Evolutionary conservation across 2,888 invertebrate species (phyloP).

Genomic region (Andricus quercusramuli): DNA sequence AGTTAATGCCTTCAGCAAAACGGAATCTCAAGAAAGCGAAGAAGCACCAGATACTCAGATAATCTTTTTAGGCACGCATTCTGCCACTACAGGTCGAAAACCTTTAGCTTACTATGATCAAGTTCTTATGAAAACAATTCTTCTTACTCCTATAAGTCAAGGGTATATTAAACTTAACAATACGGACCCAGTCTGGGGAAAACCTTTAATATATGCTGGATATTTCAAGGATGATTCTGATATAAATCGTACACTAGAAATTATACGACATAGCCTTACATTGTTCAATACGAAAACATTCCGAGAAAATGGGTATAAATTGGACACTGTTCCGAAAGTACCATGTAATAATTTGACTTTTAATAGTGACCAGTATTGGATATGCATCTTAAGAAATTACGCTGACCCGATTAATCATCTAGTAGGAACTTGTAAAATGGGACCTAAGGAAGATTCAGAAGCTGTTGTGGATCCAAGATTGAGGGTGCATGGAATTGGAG

Average conservation of each 20-base stretch:
- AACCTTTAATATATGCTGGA: no score
- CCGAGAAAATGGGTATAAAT: background rate
- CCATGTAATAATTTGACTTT: background rate
- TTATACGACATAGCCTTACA: no score
- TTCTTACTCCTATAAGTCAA: no score
- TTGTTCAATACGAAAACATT: background rate
- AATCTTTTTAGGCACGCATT: background rate
- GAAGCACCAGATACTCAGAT: constrained; percentile 83
- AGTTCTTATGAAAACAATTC: constrained; percentile 51
- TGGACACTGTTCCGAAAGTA: background rate
- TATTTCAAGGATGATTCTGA: no score
- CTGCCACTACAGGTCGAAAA: constrained; percentile 86
- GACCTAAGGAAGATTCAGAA: constrained; percentile 81
- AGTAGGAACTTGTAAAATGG: constrained; percentile 84
- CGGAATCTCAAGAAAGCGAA: constrained; percentile 77
- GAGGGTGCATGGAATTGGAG: constrained; percentile 82
- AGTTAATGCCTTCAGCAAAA: constrained; percentile 79
- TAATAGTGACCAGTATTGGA: constrained; percentile 12
- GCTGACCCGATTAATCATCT: background rate
- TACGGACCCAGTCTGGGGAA: no score
- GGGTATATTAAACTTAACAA: no score
- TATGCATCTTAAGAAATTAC: background rate
- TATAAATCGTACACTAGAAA: no score
- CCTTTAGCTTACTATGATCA: no score
- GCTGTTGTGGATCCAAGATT: constrained; percentile 84